A percentile compares a stretch with the other conserved stretches of the same genome.
These are phyloP conservation scores for Columba janthina DNA, from an alignment of 2,113 vertebrate genomes.

Conservation along the genomic window DNA sequence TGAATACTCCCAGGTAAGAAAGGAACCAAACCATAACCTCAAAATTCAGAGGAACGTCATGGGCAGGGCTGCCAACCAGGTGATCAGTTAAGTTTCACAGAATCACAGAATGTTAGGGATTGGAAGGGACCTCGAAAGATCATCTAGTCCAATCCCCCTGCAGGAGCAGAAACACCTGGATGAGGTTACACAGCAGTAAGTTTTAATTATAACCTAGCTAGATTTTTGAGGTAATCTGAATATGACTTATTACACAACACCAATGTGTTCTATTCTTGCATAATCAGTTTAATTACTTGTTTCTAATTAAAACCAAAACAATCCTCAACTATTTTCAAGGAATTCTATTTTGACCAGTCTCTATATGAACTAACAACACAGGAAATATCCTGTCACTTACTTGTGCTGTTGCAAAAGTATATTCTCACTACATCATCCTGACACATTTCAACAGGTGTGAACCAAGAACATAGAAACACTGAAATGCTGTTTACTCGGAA, in stretches of 20 bases:
- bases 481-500: neutral
- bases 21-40: neutral
- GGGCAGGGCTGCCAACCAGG: neutral
- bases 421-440: neutral
- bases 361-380: neutral
- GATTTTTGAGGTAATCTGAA: neutral
- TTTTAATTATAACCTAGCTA: neutral
- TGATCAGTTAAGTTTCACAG: neutral
- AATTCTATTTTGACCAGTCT: neutral
- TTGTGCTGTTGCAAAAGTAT: neutral
- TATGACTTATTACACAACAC: accelerated
- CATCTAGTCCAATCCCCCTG: no score
- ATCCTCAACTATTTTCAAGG: neutral
- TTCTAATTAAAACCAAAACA: neutral
- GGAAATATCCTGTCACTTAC: neutral
- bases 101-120: no score
- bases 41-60: neutral
- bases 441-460: neutral
- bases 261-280: neutral
- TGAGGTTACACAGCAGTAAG: neutral
- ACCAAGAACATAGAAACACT: neutral
- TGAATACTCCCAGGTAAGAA: neutral
- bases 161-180: no score
- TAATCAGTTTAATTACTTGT: neutral
- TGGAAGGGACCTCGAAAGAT: no score